Conservation (phyloP, 1,140 invertebrate species). For the Drosophila chauvacae region DNA sequence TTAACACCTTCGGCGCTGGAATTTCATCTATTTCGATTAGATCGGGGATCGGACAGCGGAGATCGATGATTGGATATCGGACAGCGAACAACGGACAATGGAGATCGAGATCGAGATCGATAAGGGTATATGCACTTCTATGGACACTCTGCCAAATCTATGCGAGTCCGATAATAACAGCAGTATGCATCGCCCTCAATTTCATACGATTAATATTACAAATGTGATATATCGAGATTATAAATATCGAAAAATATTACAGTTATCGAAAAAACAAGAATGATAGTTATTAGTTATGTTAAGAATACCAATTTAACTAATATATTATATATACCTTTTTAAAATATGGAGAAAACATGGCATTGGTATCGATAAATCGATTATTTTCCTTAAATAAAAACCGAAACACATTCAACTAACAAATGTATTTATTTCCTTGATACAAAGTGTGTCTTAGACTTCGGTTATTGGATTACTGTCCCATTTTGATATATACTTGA, state of each 20-base stretch:
- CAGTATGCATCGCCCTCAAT: too few species aligned
- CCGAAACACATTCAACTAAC: too few species aligned
- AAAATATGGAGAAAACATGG: too few species aligned
- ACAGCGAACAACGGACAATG: neutral
- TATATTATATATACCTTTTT: too few species aligned
- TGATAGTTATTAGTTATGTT: too few species aligned
- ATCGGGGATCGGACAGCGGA: neutral
- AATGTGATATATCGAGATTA: neutral
- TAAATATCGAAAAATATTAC: neutral
- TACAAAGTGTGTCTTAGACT: neutral
- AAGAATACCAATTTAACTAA: too few species aligned
- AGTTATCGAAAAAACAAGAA: too few species aligned
- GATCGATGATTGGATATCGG: neutral
- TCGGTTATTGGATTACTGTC: neutral
- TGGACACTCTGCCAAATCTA: neutral
- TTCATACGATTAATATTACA: too few species aligned
- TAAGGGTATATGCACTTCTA: slow-evolving; percentile 1
- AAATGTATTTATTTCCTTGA: too few species aligned
- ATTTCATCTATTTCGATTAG: slow-evolving; percentile 74
- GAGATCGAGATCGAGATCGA: too few species aligned
- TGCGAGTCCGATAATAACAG: neutral
- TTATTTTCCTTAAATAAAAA: too few species aligned
- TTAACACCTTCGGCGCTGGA: slow-evolving; percentile 76
- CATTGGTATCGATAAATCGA: too few species aligned
- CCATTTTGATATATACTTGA: slow-evolving; percentile 24